Percentiles rank a stretch among this genome's conserved stretches.
These are phyloP conservation scores for Oppia nitens DNA, from an alignment of 1,140 invertebrate species.

Conservation along the genomic window DNA sequence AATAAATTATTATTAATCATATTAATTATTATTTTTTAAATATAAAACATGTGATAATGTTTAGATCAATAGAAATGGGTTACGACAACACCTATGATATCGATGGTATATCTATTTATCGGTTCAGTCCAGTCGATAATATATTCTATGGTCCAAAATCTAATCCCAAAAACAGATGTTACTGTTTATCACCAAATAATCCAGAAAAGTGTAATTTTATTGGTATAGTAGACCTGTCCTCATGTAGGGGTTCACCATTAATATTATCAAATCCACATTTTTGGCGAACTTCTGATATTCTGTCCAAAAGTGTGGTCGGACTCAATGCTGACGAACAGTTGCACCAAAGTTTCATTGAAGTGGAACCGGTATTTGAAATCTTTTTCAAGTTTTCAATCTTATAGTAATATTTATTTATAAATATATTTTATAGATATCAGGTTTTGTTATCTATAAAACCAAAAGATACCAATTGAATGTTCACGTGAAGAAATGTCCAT, in stretches of 20 bases:
- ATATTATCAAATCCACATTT: conserved; percentile 12
- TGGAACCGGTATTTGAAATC: conserved; percentile 3
- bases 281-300: not conserved
- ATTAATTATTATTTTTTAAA: not conserved
- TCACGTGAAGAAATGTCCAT: conserved; percentile 1
- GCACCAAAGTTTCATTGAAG: conserved; percentile 1
- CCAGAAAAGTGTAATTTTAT: conserved; percentile 4
- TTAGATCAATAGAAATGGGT: not conserved
- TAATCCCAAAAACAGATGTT: conserved; percentile 1
- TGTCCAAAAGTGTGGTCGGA: not conserved
- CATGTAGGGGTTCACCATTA: conserved; percentile 2
- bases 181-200: not conserved
- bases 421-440: conserved; percentile 7
- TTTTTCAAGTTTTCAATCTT: not conserved
- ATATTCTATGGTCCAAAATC: not conserved
- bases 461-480: conserved; percentile 1
- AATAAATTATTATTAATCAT: not conserved
- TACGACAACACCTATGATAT: not conserved
- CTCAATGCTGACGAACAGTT: not conserved
- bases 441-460: not conserved
- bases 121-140: not conserved
- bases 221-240: conserved; percentile 4
- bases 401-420: not conserved
- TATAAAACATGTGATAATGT: not conserved
- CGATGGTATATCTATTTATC: not conserved